These are phyloP conservation scores for Euura lappo DNA, from an alignment of 1,140 invertebrate genomes.

Conservation along the genomic window DNA sequence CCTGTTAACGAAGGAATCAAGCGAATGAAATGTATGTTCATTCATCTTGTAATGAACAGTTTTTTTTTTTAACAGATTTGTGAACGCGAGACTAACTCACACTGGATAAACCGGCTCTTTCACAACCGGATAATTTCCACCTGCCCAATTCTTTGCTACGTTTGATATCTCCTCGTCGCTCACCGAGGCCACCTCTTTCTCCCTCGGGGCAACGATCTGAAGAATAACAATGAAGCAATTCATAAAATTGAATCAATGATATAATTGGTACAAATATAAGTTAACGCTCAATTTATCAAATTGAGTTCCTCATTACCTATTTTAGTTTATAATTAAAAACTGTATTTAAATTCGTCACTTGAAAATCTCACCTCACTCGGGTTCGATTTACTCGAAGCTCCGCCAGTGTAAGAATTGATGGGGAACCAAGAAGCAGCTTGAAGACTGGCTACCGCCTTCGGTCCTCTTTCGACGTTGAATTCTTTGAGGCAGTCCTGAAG, in stretches of 20 bases:
- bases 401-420: constrained; percentile 48
- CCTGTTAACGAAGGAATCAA: constrained; percentile 55
- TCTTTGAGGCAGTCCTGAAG: constrained; percentile 44
- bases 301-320: constrained; percentile 14
- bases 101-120: constrained; percentile 43
- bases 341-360: too few species aligned
- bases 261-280: too few species aligned
- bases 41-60: constrained; percentile 19
- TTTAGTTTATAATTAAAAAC: not conserved
- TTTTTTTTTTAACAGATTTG: not conserved
- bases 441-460: constrained; percentile 45
- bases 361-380: constrained; percentile 29
- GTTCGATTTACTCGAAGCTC: constrained; percentile 36
- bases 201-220: constrained; percentile 33
- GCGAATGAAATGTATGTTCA: constrained; percentile 16
- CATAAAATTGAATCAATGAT: too few species aligned
- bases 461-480: constrained; percentile 44
- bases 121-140: constrained; percentile 30
- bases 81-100: constrained; percentile 26
- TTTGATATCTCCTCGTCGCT: constrained; percentile 46
- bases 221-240: constrained; percentile 8
- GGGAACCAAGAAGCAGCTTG: constrained; percentile 51
- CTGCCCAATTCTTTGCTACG: constrained; percentile 45
- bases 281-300: too few species aligned
- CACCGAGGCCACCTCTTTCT: constrained; percentile 42